Conservation (phyloP, 1,140 invertebrate species). For the Anagrus nilaparvatae region DNA sequence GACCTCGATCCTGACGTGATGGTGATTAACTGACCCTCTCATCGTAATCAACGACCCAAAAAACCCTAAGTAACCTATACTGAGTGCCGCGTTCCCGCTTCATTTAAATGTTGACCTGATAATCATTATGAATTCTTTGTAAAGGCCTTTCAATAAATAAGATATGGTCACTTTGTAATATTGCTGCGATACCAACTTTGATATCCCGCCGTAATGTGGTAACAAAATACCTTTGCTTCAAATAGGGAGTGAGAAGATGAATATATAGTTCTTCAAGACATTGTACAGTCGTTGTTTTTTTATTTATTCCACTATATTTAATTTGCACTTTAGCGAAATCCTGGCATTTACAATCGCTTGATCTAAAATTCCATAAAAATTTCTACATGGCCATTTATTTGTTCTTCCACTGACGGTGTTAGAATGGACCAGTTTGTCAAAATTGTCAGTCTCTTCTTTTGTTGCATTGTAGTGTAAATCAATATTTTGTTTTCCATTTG, state of each 20-base stretch:
- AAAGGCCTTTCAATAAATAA: no score
- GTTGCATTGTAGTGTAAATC: slow-evolving; percentile 18
- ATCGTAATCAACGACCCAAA: no score
- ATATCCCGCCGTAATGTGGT: not conserved
- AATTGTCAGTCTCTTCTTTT: slow-evolving; percentile 19
- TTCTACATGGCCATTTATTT: slow-evolving; percentile 16
- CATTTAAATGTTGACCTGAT: no score
- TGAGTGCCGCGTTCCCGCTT: no score
- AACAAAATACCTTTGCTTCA: not conserved
- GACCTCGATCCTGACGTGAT: no score
- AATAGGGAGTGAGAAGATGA: not conserved
- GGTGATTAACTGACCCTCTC: no score
- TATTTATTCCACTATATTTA: not conserved
- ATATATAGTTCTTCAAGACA: not conserved
- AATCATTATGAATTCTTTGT: no score
- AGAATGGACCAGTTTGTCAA: slow-evolving; percentile 18
- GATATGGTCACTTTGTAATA: no score
- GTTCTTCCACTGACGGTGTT: slow-evolving; percentile 12
- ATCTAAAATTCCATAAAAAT: slow-evolving; percentile 18
- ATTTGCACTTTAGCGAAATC: slow-evolving; percentile 7
- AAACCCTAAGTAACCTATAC: no score
- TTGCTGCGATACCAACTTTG: not conserved
- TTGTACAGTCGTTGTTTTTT: not conserved
- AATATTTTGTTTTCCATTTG: slow-evolving; percentile 16
- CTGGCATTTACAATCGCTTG: slow-evolving; percentile 10